Evolutionary conservation across 37 sponge, comb jelly and placozoan genomes (phyloP), one percentile per base, ranked within the genome.

Genomic region (Chondrilla cf. caribensis): DNA sequence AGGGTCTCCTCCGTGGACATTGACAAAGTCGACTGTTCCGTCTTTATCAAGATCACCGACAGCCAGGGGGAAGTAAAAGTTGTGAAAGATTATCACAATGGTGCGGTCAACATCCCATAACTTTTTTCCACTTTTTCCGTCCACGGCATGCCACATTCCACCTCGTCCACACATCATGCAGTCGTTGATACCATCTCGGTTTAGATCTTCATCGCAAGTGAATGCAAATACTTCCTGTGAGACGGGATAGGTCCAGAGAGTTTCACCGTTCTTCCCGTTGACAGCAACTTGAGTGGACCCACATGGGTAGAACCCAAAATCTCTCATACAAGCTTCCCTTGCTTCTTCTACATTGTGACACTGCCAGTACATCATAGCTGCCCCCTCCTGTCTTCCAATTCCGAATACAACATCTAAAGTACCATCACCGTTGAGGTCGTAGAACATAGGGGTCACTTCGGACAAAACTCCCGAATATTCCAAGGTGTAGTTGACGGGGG

Each of bases 31-130:
- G 9, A 21, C 44, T 21, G 88, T 82, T 19, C 89, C 95, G 60
- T 94, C 95, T 39, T 58, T 81, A 47, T 94, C 91, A 17, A 94
- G 62, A 47, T 94, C 95, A 28, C 22, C 51, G 18, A 91, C 83
- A 8, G 70, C 2, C 0, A 88, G 79, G 0, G 95, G 95, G 47
- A 78, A 88, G 66, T 86, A 91, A 65, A 90, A 88, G 82, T 89
- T 89, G 79, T 84, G 86, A 0, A 41, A 26, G 21, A 85, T 73
- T 54, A 39, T 82, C 5, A 76, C 70, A 4, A 83, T 31, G 5
- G 42, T 31, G 7, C 18, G 36, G 42, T 94, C 95, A 6, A 79
- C 82, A 26, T 32, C 60, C 95, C 95, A 94, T 6, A 94, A n/a
- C 0, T 78, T 32, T 19, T 70, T 37, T 31, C 89, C 92, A 47